Base-by-base conservation (phyloP, 1,140 invertebrate species). In the Colletes latitarsis region DNA sequence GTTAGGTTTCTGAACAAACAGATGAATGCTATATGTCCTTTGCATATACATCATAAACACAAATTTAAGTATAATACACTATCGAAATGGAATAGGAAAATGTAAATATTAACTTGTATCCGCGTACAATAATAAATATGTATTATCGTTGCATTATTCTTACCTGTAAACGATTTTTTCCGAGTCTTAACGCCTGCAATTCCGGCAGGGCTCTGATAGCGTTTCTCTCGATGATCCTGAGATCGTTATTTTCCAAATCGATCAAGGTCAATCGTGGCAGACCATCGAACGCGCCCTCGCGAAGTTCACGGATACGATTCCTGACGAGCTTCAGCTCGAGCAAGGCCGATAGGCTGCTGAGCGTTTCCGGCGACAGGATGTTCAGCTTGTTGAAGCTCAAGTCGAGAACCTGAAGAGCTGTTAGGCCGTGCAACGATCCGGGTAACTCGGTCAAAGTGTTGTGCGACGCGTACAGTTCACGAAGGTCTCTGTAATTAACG, bases 341-440 rank as follows among this genome's bases (percentile, higher is more conserved):
- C 10, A 97, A 93, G 70, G 95, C 94, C 21, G 95, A 94, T 82
- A 97, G 93, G 58, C 94, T 95, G 73, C 94, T 95, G 46, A 97
- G 92, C 3, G 95, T 94, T 88, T 96, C 95, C 3, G 95, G 94
- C 67, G 96, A 94, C 58, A 97, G 92, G 74, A 94, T 93, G 78
- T 95, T 95, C n/a, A 98, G 94, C 80, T 96, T 95, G 92, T 98
- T 98, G 89, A 95, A 95, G 88, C 96, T 97, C 64, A 98, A 92
- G 90, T 98, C 97, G 19, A 98, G 93, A 62, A 95, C 92, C 89
- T 95, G 94, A 17, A 98, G 91, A 73, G 95, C 95, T 30, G 94
- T 94, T 72, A 97, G 93, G 79, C 95, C 95, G 62, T 95, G 95
- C 73, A 98, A 91, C 53, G 96, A 96, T 62, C 94, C 93, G 6